Conservation (phyloP, 2,797 vertebrate species). For the Parambassis ranga region DNA sequence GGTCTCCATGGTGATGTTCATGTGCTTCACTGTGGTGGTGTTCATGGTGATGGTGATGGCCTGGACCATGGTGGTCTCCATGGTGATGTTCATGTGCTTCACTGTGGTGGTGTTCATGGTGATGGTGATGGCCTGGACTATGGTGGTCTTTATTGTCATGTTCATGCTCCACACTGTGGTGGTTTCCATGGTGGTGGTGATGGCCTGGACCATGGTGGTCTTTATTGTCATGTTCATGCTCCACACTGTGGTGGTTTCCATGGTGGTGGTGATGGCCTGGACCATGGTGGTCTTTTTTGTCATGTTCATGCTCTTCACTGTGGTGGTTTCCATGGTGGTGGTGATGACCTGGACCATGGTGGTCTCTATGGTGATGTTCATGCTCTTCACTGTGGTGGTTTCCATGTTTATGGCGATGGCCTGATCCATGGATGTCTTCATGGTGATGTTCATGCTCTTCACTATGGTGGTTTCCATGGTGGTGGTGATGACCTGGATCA, state of each 20-base stretch:
- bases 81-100: neutral
- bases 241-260: neutral
- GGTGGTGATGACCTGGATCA: neutral
- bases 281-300: neutral
- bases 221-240: constrained; percentile 4
- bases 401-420: constrained; percentile 1
- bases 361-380: constrained; percentile 2
- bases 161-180: neutral
- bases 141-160: constrained; percentile 20
- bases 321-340: constrained; percentile 24
- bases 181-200: constrained; percentile 11
- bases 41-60: neutral
- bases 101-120: constrained; percentile 8
- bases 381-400: neutral
- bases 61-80: constrained; percentile 4
- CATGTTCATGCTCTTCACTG: neutral
- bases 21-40: neutral
- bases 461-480: neutral
- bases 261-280: neutral
- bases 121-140: neutral
- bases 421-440: neutral
- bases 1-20: neutral
- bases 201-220: neutral
- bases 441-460: neutral
- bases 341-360: neutral